phyloP scores from a whole-genome alignment of 2,888 invertebrate genomes.

The Ferdinandea cuprea region DNA sequence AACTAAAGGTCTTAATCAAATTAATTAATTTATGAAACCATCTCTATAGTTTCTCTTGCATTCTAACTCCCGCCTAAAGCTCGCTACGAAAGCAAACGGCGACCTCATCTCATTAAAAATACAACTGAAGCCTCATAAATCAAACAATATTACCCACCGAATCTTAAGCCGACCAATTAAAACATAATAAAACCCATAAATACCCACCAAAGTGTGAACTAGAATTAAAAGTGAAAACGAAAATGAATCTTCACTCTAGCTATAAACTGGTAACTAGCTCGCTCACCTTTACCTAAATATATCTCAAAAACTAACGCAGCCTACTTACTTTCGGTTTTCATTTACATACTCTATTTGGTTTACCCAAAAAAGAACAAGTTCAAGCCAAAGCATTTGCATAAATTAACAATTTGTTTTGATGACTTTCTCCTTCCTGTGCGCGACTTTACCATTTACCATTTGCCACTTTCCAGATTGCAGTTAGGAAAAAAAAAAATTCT shows the following conservation, averaged over 20 bases:
- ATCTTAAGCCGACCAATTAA: not conserved
- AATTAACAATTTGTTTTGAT: slow-evolving; percentile 1
- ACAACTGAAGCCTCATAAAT: not conserved
- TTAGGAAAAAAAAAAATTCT: too few species aligned
- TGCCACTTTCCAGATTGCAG: slow-evolving; percentile 2
- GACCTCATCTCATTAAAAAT: too few species aligned
- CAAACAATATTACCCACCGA: not conserved
- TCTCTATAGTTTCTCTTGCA: too few species aligned
- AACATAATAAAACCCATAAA: not conserved
- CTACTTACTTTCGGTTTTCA: slow-evolving; percentile 49
- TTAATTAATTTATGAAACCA: too few species aligned
- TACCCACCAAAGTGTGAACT: not conserved
- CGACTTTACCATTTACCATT: not conserved
- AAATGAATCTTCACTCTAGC: too few species aligned
- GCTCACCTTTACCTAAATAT: slow-evolving; percentile 1
- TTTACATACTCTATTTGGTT: slow-evolving; percentile 21
- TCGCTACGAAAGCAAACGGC: too few species aligned
- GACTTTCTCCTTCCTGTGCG: slow-evolving; percentile 62
- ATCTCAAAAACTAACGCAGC: not conserved
- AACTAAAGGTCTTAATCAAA: too few species aligned
- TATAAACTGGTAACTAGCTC: slow-evolving; percentile 9
- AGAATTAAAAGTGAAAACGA: slow-evolving; percentile 51
- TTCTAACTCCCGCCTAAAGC: too few species aligned
- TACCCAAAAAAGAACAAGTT: slow-evolving; percentile 45
- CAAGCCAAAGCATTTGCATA: slow-evolving; percentile 42